phyloP scores from a whole-genome alignment of 1,140 invertebrate genomes.

The Solenopsis fugax region DNA sequence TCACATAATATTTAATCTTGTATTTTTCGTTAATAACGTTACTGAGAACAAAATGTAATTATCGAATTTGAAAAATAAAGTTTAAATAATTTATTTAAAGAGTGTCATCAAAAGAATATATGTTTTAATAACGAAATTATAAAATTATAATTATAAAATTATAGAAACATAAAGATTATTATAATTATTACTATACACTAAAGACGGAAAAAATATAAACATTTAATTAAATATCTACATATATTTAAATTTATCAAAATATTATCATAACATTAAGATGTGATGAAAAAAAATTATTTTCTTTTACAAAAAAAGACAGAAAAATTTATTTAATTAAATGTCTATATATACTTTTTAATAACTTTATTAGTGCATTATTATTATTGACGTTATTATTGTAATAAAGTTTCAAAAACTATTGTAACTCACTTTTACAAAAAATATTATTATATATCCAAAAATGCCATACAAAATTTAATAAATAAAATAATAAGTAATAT shows the following conservation, averaged over 20 bases:
- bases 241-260: neutral
- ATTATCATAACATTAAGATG: neutral
- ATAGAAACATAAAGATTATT: neutral
- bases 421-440: neutral
- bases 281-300: neutral
- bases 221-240: neutral
- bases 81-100: neutral
- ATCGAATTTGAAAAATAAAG: conserved; percentile 14
- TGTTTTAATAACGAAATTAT: neutral
- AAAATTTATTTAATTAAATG: neutral
- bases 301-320: neutral
- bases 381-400: neutral
- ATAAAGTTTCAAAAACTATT: neutral
- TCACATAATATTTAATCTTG: neutral
- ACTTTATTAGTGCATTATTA: neutral
- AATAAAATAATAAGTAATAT: neutral
- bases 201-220: neutral
- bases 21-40: neutral
- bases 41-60: neutral
- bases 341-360: neutral
- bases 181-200: neutral
- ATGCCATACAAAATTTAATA: neutral
- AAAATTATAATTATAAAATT: neutral
- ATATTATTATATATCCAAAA: neutral
- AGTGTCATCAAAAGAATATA: neutral